phyloP scores from a whole-genome alignment of 2,797 vertebrate genomes.

The Apogon talboti region DNA sequence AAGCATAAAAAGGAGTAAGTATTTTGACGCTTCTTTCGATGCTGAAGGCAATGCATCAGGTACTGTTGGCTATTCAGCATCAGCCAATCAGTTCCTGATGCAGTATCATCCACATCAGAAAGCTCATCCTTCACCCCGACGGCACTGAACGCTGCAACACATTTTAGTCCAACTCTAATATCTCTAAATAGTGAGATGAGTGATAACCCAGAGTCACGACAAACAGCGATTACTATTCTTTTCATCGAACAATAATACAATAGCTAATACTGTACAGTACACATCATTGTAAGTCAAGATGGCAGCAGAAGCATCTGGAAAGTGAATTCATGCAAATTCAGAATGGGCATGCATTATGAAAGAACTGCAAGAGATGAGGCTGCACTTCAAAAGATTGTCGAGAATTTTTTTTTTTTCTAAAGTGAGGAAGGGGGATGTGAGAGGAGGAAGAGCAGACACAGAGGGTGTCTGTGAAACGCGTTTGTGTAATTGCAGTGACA shows the following conservation, averaged over 20 bases:
- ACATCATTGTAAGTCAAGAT: slow-evolving; percentile 77
- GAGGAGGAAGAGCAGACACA: slow-evolving; percentile 72
- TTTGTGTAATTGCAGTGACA: slow-evolving; percentile 82
- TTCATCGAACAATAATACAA: slow-evolving; percentile 64
- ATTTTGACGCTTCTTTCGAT: slow-evolving; percentile 80
- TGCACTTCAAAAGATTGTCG: slow-evolving; percentile 76
- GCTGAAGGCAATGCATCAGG: slow-evolving; percentile 99
- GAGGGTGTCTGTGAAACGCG: slow-evolving; percentile 70
- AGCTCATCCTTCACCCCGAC: slow-evolving; percentile 60
- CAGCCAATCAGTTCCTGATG: slow-evolving; percentile 99
- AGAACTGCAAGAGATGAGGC: slow-evolving; percentile 75
- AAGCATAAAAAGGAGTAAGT: slow-evolving; percentile 5
- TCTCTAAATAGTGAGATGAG: slow-evolving; percentile 11
- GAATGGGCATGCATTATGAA: slow-evolving; percentile 78
- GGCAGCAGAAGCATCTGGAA: slow-evolving; percentile 82
- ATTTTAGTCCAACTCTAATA: slow-evolving; percentile 21
- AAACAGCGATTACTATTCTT: slow-evolving; percentile 66
- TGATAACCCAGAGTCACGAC: slow-evolving; percentile 35
- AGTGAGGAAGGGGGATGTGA: slow-evolving; percentile 60
- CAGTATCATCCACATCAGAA: slow-evolving; percentile 99
- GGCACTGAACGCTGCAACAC: slow-evolving; percentile 20
- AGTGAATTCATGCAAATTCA: slow-evolving; percentile 81
- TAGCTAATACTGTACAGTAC: slow-evolving; percentile 69
- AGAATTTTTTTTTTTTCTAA: slow-evolving; percentile 51
- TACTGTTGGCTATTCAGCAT: slow-evolving; percentile 91